Base-by-base conservation (phyloP, 2,797 vertebrate genomes). In the Alauda arvensis region DNA sequence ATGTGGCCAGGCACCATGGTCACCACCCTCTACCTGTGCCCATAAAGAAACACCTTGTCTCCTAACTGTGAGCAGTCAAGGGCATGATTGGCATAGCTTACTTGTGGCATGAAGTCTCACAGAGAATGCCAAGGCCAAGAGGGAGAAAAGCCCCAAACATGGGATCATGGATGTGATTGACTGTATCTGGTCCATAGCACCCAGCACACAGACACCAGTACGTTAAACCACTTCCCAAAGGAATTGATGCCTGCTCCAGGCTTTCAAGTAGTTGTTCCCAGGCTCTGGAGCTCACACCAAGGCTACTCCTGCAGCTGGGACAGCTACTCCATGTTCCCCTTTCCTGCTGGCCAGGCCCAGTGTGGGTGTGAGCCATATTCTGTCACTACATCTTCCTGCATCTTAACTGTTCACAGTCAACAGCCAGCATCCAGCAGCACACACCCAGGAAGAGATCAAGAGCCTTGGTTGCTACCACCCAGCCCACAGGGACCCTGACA, bases 171-270 rank as follows among this genome's bases (percentile, higher is more conserved):
- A 66, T 19, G 20, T 18, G 28, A 40, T 14, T 4, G 1, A 55
- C 61, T 67, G 33, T 71, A 61, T 40, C 34, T 55, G 25, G 18
- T 45, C 51, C 45, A n/a, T 1, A 71, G 68, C 2, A 19, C 31
- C 12, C 12, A 21, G 45, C 26, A 52, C 14, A 75, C 3, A 67
- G 28, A 49, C 6, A 70, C 3, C 46, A 40, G 20, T 5, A 62
- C 39, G 21, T 12, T 56, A 74, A 72, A 46, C 29, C 29, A 56
- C 8, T 40, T 62, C 28, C 42, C 46, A 49, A 25, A 60, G 45
- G 33, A 60, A 48, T 0, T 43, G 14, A 31, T 2, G 1, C 39
- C 39, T 9, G 1, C 53, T 63, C 51, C 69, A 8, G 16, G n/a
- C 39, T 79, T 79, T 75, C 34, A 25, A 46, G 49, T 31, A 84